Conservation (phyloP, 2,113 vertebrate species). For the Saguinus imperator region DNA sequence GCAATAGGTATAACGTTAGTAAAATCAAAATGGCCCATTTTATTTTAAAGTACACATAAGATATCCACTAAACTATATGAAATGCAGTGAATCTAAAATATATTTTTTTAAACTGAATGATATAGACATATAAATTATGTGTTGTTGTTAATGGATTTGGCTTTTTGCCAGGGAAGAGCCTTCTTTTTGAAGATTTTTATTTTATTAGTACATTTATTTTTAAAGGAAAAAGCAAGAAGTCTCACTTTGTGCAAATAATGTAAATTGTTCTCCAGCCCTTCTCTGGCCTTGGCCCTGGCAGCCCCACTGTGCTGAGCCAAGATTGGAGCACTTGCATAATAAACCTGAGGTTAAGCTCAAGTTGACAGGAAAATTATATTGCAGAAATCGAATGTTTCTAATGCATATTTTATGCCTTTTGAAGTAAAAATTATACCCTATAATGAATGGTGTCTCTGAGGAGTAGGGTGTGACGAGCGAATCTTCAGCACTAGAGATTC, state of each 20-base stretch:
- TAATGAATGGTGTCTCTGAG: constrained; percentile 65
- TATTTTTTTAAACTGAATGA: background rate
- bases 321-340: constrained; percentile 39
- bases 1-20: background rate
- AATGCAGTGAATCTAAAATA: background rate
- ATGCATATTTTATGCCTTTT: constrained; percentile 75
- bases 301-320: background rate
- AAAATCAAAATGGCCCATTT: background rate
- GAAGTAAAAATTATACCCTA: constrained; percentile 75
- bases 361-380: constrained; percentile 75
- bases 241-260: constrained; percentile 40
- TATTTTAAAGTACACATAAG: constrained; percentile 24
- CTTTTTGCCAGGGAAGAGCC: constrained; percentile 14
- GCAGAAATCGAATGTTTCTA: constrained; percentile 53
- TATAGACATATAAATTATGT: background rate
- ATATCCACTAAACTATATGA: background rate
- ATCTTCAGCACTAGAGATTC: constrained; percentile 49
- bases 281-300: background rate
- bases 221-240: background rate
- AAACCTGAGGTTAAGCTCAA: constrained; percentile 55
- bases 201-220: constrained; percentile 48
- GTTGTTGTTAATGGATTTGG: background rate
- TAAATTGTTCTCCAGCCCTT: constrained; percentile 10
- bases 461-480: constrained; percentile 35
- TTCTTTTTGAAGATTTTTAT: constrained; percentile 44